Evolutionary conservation across 2,797 vertebrate species (phyloP).

Genomic region (Coilia nasus): DNA sequence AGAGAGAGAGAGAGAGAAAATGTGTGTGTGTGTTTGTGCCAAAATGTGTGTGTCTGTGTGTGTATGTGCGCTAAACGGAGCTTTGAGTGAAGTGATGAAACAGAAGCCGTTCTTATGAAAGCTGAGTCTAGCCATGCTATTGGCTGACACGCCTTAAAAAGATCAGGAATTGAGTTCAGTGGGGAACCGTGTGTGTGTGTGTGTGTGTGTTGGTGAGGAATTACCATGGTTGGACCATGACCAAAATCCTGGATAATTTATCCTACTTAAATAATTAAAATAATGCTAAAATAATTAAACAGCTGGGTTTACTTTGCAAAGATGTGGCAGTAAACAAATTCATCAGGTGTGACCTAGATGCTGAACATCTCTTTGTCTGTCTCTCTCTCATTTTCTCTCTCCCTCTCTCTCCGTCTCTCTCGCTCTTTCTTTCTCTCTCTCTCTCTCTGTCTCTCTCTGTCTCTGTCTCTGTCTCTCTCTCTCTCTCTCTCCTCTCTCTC

Average conservation of each 20-base stretch:
- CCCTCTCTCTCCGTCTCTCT: no score
- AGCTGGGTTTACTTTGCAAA: neutral
- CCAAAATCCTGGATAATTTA: neutral
- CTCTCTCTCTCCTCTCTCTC: no score
- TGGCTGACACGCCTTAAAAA: neutral
- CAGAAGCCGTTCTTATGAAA: neutral
- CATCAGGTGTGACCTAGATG: neutral
- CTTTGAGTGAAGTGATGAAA: conserved; percentile 16
- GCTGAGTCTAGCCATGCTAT: neutral
- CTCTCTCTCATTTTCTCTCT: no score
- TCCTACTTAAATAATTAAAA: neutral
- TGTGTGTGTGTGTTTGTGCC: neutral
- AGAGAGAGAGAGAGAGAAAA: no score
- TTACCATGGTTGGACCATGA: neutral
- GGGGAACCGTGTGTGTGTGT: neutral
- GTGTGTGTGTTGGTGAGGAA: neutral
- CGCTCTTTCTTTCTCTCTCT: no score
- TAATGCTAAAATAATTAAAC: neutral
- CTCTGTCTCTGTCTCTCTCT: no score
- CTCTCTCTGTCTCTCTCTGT: no score
- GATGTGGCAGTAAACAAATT: neutral
- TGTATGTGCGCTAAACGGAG: neutral
- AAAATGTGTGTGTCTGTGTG: neutral
- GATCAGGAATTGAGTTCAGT: neutral
- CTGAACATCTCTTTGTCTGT: neutral